Evolutionary conservation across 2,888 invertebrate species (phyloP), one percentile per base, ranked within the genome.

Genomic region (Zeuzera pyrina): DNA sequence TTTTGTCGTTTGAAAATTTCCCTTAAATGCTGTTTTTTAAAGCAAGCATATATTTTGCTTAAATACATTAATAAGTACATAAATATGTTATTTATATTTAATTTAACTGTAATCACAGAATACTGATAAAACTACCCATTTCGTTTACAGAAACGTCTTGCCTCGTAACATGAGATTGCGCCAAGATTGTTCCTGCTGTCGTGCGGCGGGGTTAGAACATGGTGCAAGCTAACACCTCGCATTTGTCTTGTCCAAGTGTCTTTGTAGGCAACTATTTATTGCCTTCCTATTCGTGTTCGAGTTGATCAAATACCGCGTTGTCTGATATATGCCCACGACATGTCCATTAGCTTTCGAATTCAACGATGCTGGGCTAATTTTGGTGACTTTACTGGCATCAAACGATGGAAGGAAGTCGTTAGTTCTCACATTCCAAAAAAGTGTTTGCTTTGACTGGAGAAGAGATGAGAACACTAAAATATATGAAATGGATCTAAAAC

Each of bases 291-390:
- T 22, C 14, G 23, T 30, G 14, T 22, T 22, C 2, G 11, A 14
- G 19, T 5, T 19, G 67, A 67, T 62, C 65, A 57, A 62, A 66
- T 62, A 53, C 41, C 48, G 44, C 42, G 48, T 47, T 51, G 44
- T 48, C 46, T 62, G 63, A 68, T 70, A 61, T 63, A 68, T 55
- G 53, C 44, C 42, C 38, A 45, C 46, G 52, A 66, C 64, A 62
- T 60, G 57, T 66, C 71, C 62, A 73, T 76, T 74, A 69, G 69
- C 58, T 57, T n/a, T n/a, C n/a, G n/a, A n/a, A n/a, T n/a, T n/a
- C n/a, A n/a, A n/a, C n/a, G n/a, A n/a, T n/a, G n/a, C n/a, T n/a
- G n/a, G n/a, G n/a, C n/a, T n/a, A n/a, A 45, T 39, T 35, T 19
- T 8, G 8, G 19, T 8, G 5, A 19, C 5, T 19, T 19, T 8